Conservation (phyloP, 2,888 invertebrate species). For the Athetis lepigone region DNA sequence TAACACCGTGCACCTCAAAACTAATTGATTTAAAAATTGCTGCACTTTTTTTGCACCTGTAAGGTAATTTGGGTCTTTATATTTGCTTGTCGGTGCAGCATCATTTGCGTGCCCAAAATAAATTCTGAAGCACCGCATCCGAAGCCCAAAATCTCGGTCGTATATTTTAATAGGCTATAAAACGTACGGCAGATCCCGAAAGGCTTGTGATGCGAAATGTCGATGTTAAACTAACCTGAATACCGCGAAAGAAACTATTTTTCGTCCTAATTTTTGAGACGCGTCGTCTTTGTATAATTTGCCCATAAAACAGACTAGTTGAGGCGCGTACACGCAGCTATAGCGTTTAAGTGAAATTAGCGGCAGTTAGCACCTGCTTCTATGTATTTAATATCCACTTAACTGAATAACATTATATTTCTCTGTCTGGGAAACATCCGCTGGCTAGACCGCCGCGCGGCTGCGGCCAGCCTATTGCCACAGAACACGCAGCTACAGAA, state of each 20-base stretch:
- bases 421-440: slow-evolving; percentile 80
- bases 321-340: slow-evolving; percentile 40
- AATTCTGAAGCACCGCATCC: slow-evolving; percentile 39
- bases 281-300: slow-evolving; percentile 65
- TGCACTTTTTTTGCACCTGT: slow-evolving; percentile 28
- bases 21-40: slow-evolving; percentile 41
- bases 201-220: slow-evolving; percentile 13
- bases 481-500: slow-evolving; percentile 13
- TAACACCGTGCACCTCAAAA: slow-evolving; percentile 25
- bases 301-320: slow-evolving; percentile 62
- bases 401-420: slow-evolving; percentile 74
- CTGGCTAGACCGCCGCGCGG: slow-evolving; percentile 59
- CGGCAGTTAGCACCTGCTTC: slow-evolving; percentile 73
- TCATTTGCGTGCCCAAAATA: slow-evolving; percentile 52
- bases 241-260: slow-evolving; percentile 48
- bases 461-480: slow-evolving; percentile 30
- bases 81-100: slow-evolving; percentile 30
- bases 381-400: slow-evolving; percentile 75
- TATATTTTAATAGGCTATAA: slow-evolving; percentile 62
- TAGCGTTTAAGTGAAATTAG: slow-evolving; percentile 73
- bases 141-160: slow-evolving; percentile 56
- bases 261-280: slow-evolving; percentile 60
- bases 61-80: slow-evolving; percentile 25
- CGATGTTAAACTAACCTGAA: slow-evolving; percentile 26
- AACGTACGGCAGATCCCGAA: slow-evolving; percentile 35